Conservation (phyloP, 2,797 vertebrate species). For the Denticeps clupeoides region DNA sequence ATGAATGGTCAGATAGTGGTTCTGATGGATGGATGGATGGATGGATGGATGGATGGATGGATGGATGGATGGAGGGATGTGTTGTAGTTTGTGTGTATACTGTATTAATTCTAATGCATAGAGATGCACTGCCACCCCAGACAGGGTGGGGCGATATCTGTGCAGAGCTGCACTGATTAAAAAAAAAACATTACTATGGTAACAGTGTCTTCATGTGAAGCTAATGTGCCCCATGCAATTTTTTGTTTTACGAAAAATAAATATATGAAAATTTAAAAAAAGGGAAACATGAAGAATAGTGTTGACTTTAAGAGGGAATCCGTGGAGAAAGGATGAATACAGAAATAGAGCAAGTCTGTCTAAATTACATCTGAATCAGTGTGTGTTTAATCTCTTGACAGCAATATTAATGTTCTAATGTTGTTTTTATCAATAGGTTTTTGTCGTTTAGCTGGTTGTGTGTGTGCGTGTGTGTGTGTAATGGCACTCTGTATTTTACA, state of each 20-base stretch:
- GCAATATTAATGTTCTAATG: too few relatives aligned
- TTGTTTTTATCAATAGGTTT: too few relatives aligned
- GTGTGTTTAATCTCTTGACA: too few relatives aligned
- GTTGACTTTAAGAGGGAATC: constrained; percentile 16
- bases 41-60: constrained; percentile 8
- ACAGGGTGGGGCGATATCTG: constrained; percentile 24
- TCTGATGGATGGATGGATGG: constrained; percentile 13
- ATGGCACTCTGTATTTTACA: constrained; percentile 40
- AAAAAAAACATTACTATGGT: constrained; percentile 32
- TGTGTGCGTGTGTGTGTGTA: background rate
- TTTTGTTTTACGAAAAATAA: constrained; percentile 26
- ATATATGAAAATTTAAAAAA: constrained; percentile 1
- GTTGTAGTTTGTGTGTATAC: constrained; percentile 46
- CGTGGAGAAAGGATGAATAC: constrained; percentile 5
- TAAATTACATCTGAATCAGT: too few relatives aligned
- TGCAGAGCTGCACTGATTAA: constrained; percentile 32
- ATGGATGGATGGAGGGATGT: constrained; percentile 11
- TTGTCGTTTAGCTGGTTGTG: too few relatives aligned
- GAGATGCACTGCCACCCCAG: constrained; percentile 33
- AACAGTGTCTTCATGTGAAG: constrained; percentile 40
- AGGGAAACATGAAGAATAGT: constrained; percentile 4
- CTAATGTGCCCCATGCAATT: constrained; percentile 42
- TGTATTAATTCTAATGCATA: constrained; percentile 55
- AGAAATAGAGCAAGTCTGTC: too few relatives aligned
- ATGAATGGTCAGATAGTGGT: constrained; percentile 11